Evolutionary conservation across 2,113 vertebrate genomes (phyloP).

Genomic region (Caloenas nicobarica): DNA sequence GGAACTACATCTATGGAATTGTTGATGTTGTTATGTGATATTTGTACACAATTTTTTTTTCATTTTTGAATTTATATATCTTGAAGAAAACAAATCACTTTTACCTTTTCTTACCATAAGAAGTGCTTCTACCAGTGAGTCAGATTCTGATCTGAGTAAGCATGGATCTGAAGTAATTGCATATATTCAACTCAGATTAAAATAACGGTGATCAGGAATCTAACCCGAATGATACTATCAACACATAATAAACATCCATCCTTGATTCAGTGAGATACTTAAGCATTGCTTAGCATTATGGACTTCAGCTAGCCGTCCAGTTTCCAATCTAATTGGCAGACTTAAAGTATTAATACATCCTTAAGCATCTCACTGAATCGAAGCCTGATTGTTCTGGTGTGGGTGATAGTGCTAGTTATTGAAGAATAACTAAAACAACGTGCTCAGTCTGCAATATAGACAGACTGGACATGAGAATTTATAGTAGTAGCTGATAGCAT

Average conservation of each 20-base stretch:
- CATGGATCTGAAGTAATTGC: background rate
- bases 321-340: background rate
- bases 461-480: background rate
- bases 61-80: constrained; percentile 77
- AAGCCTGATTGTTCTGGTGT: constrained; percentile 5
- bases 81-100: constrained; percentile 58
- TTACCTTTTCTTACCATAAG: constrained; percentile 70
- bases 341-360: background rate
- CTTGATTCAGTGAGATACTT: constrained; percentile 39
- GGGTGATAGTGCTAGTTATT: constrained; percentile 35
- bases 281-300: background rate
- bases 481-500: constrained; percentile 57
- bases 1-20: constrained; percentile 81
- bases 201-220: background rate
- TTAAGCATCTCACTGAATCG: constrained; percentile 31
- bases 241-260: background rate
- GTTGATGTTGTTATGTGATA: constrained; percentile 93
- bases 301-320: background rate
- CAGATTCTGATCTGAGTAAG: constrained; percentile 3
- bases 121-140: constrained; percentile 59
- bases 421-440: constrained; percentile 19
- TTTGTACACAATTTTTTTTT: constrained; percentile 89
- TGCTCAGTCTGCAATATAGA: background rate
- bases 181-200: constrained; percentile 11
- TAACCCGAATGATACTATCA: background rate